A percentile compares a stretch with the other conserved stretches of the same genome.
These are phyloP conservation scores for Dusona sp. DNA, from an alignment of 2,888 invertebrate species.

Conservation along the genomic window DNA sequence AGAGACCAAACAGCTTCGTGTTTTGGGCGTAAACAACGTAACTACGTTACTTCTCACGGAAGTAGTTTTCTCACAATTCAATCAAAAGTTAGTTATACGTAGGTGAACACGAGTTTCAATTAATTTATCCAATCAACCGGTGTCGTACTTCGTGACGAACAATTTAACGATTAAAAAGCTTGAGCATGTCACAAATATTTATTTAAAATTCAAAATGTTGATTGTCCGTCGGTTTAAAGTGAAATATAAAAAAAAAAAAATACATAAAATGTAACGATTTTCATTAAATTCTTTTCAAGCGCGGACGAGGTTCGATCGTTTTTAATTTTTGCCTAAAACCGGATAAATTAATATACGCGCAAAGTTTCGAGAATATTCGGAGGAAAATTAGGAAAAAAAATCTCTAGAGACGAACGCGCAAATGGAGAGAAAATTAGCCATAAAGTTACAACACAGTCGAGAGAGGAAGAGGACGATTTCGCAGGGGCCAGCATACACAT, in stretches of 20 bases:
- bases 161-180: neutral
- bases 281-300: neutral
- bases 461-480: slow-evolving; percentile 2
- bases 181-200: neutral
- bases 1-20: slow-evolving; percentile 4
- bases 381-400: neutral
- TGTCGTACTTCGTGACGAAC: neutral
- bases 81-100: slow-evolving; percentile 6
- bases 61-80: neutral
- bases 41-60: slow-evolving; percentile 6
- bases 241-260: neutral
- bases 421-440: slow-evolving; percentile 4
- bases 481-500: neutral
- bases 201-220: neutral
- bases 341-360: neutral
- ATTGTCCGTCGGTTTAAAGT: neutral
- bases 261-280: neutral
- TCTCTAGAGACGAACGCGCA: neutral
- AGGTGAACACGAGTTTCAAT: slow-evolving; percentile 6
- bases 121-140: neutral
- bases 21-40: slow-evolving; percentile 4
- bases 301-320: neutral
- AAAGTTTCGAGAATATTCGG: neutral
- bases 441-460: neutral
- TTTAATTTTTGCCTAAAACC: neutral